Evolutionary conservation across 2,888 invertebrate genomes (phyloP), one percentile per base, ranked within the genome.

Genomic region (Torymus auratus): DNA sequence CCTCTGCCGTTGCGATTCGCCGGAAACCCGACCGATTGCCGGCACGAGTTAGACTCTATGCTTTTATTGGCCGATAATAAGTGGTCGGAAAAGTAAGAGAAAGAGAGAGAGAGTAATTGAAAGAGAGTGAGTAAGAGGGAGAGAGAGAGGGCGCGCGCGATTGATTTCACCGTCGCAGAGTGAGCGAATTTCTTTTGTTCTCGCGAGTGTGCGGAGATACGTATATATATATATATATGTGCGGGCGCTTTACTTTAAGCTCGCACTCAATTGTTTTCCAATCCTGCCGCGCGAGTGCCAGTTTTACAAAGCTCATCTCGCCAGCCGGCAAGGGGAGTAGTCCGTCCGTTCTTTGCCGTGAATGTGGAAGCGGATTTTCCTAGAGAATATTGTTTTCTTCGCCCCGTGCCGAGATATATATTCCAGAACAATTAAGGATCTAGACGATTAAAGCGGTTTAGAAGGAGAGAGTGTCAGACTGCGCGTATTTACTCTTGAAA

Each of bases 21-120:
- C 7, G 28, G 28, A 28, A 28, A 3, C 7, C 28, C 28, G 28
- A 28, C 3, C 28, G 28, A 28, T 28, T 28, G 28, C 7, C 1
- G 7, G 28, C 28, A 4, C 28, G 28, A 28, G 28, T 4, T 28
- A 28, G 28, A 28, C 28, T 41, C 60, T 58, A 3, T 10, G 58
- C 70, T 80, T 70, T 74, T 74, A 80, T 74, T 74, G 65, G 74
- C 52, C 74, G 74, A 80, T 80, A 74, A 80, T 80, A 70, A 74
- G 70, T 74, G 74, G 70, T 80, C 60, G 64, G 14, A n/a, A 56
- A 53, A 50, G 62, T 7, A 20, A 11, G 12, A 3, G 15, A 53
- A 23, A 41, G 55, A 52, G 58, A 1, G 23, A 28, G 60, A 41
- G 62, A 15, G 13, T n/a, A n/a, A n/a, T n/a, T n/a, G n/a, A n/a